Base-by-base conservation (phyloP, 1,140 invertebrate species). In the Episyrphus balteatus region DNA sequence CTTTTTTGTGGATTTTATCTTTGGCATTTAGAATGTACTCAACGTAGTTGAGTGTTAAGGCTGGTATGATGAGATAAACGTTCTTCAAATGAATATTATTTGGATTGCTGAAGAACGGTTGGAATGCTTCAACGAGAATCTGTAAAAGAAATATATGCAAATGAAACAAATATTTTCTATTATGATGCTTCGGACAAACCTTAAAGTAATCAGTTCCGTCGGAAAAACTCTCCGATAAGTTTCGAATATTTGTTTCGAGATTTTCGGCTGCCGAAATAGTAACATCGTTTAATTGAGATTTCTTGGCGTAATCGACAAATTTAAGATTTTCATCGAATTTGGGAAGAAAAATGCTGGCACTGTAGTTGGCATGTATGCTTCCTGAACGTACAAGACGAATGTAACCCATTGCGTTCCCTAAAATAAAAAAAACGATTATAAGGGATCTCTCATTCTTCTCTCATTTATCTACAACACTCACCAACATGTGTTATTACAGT, bases 191-290 rank as follows among this genome's bases (percentile, higher is more conserved):
- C 7, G 12, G 30, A 31, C 15, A 36, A 59, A 81, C 79, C 70
- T 91, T 90, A 61, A 98, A 96, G 70, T 96, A 98, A 67, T 97
- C 90, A 7, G 90, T 94, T 18, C 88, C 88, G 62, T 94, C 88
- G 31, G 88, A 86, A 62, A 95, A 92, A 63, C 92, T 93, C 13
- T 83, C 80, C 17, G 82, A 79, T 26, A 95, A 73, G 68, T 82
- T 86, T 31, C 75, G 74, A 40, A 96, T 78, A 38, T 89, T 83
- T 40, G 79, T 72, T 57, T 92, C 84, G 18, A 96, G 71, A 53
- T 80, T 81, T 54, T 78, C 75, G 2, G 83, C 81, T 2, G 87
- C 81, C 46, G 77, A 64, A 60, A 78, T 68, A 14, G 81, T 80
- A 40, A 78, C 77, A 21, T 66, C 52, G 6, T 77, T 76, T 18